phyloP scores from a whole-genome alignment of 2,888 invertebrate genomes.

The Phaonia tiefii region DNA sequence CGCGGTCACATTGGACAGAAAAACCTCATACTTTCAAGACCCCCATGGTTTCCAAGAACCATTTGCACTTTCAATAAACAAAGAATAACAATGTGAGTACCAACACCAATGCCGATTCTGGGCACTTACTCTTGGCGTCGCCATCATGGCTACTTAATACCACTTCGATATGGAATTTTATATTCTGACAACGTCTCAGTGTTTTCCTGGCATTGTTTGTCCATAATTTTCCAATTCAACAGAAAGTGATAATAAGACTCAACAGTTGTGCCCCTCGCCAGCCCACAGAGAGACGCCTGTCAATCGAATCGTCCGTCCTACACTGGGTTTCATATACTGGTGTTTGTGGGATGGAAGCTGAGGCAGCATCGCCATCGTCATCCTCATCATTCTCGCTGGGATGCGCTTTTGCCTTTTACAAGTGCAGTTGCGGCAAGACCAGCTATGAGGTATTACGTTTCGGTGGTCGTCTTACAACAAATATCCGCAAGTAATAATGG shows the following conservation, averaged over 20 bases:
- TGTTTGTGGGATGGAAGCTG: conserved; percentile 67
- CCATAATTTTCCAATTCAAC: conserved; percentile 52
- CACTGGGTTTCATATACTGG: conserved; percentile 70
- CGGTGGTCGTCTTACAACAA: conserved; percentile 27
- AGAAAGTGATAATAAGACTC: conserved; percentile 52
- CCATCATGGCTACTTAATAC: conserved; percentile 35
- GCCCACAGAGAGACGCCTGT: conserved; percentile 27
- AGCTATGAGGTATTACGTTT: conserved; percentile 56
- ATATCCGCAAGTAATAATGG: conserved; percentile 54
- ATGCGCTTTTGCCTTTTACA: conserved; percentile 19
- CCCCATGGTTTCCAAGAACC: neutral
- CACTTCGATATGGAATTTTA: conserved; percentile 28
- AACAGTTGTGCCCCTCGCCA: conserved; percentile 37
- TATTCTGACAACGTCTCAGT: conserved; percentile 15
- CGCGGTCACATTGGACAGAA: too few relatives aligned
- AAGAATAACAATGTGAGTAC: neutral
- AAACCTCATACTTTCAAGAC: too few relatives aligned
- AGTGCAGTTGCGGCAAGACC: conserved; percentile 68
- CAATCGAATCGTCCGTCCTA: conserved; percentile 26
- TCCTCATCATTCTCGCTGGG: conserved; percentile 49
- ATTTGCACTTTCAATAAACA: conserved; percentile 14
- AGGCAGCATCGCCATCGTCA: neutral
- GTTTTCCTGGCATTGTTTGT: conserved; percentile 34
- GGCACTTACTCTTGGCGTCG: conserved; percentile 1
- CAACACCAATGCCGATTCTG: neutral